phyloP scores from a whole-genome alignment of 2,888 invertebrate species.

The Fragum whitleyi region DNA sequence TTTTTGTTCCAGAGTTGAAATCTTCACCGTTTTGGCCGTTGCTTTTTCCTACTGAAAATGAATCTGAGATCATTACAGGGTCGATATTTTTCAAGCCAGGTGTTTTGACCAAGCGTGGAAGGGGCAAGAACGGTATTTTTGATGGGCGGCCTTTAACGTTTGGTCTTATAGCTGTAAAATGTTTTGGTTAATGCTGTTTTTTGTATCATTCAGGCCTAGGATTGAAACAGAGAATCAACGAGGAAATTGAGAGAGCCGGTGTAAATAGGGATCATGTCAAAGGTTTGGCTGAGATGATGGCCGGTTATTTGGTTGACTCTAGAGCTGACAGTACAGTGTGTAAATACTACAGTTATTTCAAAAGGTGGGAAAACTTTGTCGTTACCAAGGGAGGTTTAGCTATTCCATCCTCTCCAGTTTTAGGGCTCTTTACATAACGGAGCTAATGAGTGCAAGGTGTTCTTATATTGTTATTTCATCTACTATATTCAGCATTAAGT shows the following conservation, averaged over 20 bases:
- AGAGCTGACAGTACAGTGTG: conserved; percentile 36
- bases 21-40: too few relatives aligned
- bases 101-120: too few relatives aligned
- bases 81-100: too few relatives aligned
- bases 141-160: conserved; percentile 16
- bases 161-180: conserved; percentile 13
- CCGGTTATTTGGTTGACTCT: conserved; percentile 26
- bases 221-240: conserved; percentile 8
- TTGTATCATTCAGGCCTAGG: not conserved
- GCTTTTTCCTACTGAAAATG: too few relatives aligned
- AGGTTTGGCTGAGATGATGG: conserved; percentile 29
- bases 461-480: conserved; percentile 40
- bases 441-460: conserved; percentile 29
- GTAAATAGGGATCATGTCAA: not conserved
- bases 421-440: conserved; percentile 38
- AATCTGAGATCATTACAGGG: too few relatives aligned
- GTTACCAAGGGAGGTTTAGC: not conserved
- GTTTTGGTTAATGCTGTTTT: not conserved
- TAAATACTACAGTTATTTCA: conserved; percentile 45
- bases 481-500: too few relatives aligned
- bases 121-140: too few relatives aligned
- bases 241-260: conserved; percentile 18
- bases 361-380: conserved; percentile 47
- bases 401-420: conserved; percentile 40
- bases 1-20: conserved; percentile 14